Evolutionary conservation across 1,140 invertebrate genomes (phyloP).

Genomic region (Eupeodes corollae): DNA sequence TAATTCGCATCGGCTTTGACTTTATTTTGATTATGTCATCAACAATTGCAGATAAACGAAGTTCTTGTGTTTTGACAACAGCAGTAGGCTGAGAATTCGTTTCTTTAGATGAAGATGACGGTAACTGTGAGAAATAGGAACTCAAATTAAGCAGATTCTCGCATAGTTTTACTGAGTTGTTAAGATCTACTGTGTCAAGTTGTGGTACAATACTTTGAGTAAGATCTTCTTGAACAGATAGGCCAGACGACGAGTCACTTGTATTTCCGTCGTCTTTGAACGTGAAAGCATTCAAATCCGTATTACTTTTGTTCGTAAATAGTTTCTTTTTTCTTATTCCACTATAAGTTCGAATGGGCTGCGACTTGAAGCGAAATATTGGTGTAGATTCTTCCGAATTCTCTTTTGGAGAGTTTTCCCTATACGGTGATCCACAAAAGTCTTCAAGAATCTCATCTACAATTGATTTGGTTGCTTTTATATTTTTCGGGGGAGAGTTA

Average conservation of each 20-base stretch:
- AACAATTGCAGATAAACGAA: no score
- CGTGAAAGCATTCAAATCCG: neutral
- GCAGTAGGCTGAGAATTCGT: neutral
- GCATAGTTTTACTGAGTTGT: slow-evolving; percentile 1
- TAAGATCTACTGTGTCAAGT: neutral
- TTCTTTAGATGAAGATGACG: neutral
- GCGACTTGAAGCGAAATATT: neutral
- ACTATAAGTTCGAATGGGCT: slow-evolving; percentile 4
- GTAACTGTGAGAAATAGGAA: slow-evolving; percentile 4
- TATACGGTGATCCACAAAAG: slow-evolving; percentile 4
- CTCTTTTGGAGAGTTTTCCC: neutral
- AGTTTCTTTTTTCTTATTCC: neutral
- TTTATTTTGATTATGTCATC: no score
- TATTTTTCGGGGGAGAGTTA: no score
- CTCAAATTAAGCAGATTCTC: slow-evolving; percentile 9
- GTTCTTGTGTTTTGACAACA: no score
- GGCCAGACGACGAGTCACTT: slow-evolving; percentile 3
- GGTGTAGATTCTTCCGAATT: neutral
- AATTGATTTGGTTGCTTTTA: neutral
- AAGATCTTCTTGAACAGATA: slow-evolving; percentile 7
- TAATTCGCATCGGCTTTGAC: no score
- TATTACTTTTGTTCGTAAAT: neutral
- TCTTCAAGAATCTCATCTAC: slow-evolving; percentile 9
- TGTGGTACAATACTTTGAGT: neutral
- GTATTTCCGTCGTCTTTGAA: slow-evolving; percentile 1